These are phyloP conservation scores for Channa maculata DNA, from an alignment of 2,113 vertebrate genomes.

Conservation along the genomic window DNA sequence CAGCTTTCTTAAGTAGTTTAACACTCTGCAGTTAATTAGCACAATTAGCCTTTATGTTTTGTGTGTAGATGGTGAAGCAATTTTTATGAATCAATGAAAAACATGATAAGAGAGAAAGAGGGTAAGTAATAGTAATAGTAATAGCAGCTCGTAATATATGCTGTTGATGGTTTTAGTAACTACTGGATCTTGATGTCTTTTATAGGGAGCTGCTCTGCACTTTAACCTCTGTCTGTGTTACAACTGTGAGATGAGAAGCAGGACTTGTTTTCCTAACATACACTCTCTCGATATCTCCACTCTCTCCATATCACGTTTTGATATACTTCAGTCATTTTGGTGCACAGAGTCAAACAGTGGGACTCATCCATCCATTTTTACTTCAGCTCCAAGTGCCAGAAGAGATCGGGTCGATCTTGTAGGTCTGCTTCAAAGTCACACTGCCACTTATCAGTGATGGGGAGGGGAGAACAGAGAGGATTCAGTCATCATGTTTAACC, in stretches of 20 bases:
- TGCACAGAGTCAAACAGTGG: slow-evolving; percentile 38
- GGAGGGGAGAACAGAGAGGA: slow-evolving; percentile 35
- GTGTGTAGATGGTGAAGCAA: neutral
- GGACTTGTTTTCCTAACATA: slow-evolving; percentile 10
- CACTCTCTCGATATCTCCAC: slow-evolving; percentile 7
- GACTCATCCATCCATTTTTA: slow-evolving; percentile 49
- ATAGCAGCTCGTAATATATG: slow-evolving; percentile 40
- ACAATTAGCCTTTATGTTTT: slow-evolving; percentile 25
- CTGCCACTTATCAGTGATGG: slow-evolving; percentile 42
- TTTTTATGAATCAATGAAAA: slow-evolving; percentile 59
- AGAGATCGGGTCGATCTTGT: slow-evolving; percentile 44
- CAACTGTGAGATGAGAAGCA: slow-evolving; percentile 16
- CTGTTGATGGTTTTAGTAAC: slow-evolving; percentile 25
- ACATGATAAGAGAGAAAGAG: slow-evolving; percentile 17
- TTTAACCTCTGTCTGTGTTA: slow-evolving; percentile 20
- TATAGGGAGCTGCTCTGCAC: slow-evolving; percentile 17
- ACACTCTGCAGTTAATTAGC: slow-evolving; percentile 49
- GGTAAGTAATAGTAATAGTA: slow-evolving; percentile 36
- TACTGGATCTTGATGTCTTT: slow-evolving; percentile 19
- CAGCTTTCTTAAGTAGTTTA: slow-evolving; percentile 55
- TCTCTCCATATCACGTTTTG: slow-evolving; percentile 11
- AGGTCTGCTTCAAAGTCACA: slow-evolving; percentile 28
- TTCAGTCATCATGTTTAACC: slow-evolving; percentile 28
- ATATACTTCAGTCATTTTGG: slow-evolving; percentile 38
- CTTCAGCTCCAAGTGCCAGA: slow-evolving; percentile 27